phyloP scores from a whole-genome alignment of 2,797 vertebrate species.

The Catharus ustulatus region DNA sequence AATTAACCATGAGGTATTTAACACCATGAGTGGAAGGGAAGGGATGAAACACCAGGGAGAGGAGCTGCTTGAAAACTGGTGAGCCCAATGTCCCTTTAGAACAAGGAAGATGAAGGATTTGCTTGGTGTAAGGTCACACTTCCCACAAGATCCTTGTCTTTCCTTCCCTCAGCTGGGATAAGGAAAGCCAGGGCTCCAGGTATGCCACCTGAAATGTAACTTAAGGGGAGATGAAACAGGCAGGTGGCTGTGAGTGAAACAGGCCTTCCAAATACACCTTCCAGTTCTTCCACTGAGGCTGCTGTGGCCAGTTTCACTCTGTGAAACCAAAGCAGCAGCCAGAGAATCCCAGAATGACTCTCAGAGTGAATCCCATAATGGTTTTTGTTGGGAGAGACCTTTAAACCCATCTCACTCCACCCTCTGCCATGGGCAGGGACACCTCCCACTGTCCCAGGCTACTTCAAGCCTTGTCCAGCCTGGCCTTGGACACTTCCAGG shows the following conservation, averaged over 20 bases:
- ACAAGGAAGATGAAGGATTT: background rate
- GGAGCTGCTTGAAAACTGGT: background rate
- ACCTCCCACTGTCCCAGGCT: rapidly evolving
- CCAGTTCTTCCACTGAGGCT: background rate
- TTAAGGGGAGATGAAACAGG: background rate
- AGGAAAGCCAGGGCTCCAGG: background rate
- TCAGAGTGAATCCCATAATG: background rate
- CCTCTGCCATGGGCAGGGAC: background rate
- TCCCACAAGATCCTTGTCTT: background rate
- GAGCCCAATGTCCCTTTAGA: background rate
- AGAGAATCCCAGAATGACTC: background rate
- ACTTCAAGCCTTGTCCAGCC: rapidly evolving
- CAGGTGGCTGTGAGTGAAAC: background rate
- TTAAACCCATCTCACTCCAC: rapidly evolving
- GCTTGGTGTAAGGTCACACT: background rate
- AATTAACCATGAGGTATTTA: background rate
- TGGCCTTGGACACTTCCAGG: background rate
- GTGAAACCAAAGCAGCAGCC: background rate
- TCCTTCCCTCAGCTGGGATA: background rate
- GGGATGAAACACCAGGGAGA: background rate
- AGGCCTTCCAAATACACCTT: background rate
- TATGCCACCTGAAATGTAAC: background rate
- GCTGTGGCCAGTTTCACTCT: background rate
- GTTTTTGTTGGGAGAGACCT: background rate
- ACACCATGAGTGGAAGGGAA: background rate